Conservation (phyloP, 2,797 vertebrate species). For the Sebastes dallii region DNA sequence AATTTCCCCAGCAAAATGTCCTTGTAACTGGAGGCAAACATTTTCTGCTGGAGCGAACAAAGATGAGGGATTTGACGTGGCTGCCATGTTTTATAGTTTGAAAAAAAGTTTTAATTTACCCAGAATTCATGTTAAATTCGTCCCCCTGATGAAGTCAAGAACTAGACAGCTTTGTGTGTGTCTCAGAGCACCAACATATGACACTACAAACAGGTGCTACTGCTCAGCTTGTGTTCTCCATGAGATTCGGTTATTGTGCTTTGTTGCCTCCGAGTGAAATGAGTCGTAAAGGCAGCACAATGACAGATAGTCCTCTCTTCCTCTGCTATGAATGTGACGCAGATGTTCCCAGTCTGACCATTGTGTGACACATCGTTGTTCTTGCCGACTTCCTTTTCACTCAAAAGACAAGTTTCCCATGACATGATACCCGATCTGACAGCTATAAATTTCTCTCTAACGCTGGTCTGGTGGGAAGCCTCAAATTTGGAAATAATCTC, state of each 20-base stretch:
- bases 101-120: not conserved
- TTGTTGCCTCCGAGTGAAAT: not conserved
- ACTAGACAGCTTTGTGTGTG: not conserved
- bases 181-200: not conserved
- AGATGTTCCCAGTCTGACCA: not conserved
- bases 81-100: not conserved
- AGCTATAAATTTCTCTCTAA: not conserved
- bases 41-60: not conserved
- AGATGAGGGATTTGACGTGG: not conserved
- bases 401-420: constrained; percentile 24
- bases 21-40: not conserved
- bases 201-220: not conserved
- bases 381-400: constrained; percentile 18
- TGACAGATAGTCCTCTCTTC: not conserved
- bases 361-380: not conserved
- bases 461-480: constrained; percentile 6
- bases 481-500: constrained; percentile 15
- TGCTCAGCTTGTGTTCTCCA: not conserved
- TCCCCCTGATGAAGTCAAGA: not conserved
- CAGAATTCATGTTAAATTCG: not conserved
- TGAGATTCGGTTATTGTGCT: not conserved
- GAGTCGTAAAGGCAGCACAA: constrained; percentile 3
- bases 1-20: not conserved
- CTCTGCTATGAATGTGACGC: not conserved
- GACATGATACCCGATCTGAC: constrained; percentile 14